These are phyloP conservation scores for Cichlasoma orientale DNA, from an alignment of 2,797 vertebrate genomes.

Conservation along the genomic window DNA sequence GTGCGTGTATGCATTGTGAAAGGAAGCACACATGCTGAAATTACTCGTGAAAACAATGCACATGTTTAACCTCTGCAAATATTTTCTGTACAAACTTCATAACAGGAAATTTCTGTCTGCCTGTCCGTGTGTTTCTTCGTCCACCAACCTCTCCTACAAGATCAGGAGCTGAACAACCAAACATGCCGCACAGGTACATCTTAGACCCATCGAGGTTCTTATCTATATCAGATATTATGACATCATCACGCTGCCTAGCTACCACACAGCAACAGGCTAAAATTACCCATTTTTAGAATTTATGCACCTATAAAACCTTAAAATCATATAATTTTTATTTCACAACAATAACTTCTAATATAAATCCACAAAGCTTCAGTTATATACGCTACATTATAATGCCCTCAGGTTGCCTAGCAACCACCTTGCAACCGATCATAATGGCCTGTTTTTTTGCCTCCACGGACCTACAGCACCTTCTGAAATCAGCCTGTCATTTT, in stretches of 20 bases:
- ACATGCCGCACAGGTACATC: neutral
- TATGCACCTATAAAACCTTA: accelerated
- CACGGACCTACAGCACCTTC: neutral
- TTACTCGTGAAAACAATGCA: neutral
- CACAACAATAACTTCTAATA: neutral
- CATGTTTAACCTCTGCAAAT: neutral
- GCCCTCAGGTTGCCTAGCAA: neutral
- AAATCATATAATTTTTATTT: neutral
- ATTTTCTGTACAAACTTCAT: neutral
- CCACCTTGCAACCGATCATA: neutral
- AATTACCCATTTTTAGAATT: neutral
- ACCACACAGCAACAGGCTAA: neutral
- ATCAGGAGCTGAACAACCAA: neutral
- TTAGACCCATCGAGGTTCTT: neutral
- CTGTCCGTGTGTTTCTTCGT: neutral
- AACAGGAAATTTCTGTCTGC: neutral
- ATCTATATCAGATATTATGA: neutral
- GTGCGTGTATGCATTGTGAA: too few species aligned
- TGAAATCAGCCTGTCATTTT: neutral
- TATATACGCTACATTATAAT: neutral
- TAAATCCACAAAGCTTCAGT: neutral
- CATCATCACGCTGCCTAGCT: neutral
- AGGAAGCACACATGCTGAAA: neutral
- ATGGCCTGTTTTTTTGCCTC: neutral
- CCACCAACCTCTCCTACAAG: neutral